phyloP scores from a whole-genome alignment of 2,113 vertebrate species.

The Addax nasomaculatus region DNA sequence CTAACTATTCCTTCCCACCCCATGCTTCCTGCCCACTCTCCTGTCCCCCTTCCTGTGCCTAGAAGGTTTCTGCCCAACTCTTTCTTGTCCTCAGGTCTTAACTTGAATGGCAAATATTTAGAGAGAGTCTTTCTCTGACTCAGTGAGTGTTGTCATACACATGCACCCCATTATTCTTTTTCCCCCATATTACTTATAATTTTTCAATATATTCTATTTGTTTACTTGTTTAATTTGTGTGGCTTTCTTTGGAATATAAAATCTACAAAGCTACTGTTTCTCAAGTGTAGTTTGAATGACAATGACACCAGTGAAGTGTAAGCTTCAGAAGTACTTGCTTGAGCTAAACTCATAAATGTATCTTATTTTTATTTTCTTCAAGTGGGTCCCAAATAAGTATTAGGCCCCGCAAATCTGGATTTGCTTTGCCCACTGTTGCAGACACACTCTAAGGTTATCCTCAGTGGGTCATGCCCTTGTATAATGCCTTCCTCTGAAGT shows the following conservation, averaged over 20 bases:
- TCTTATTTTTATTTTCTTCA: slow-evolving; percentile 10
- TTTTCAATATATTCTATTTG: neutral
- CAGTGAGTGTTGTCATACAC: neutral
- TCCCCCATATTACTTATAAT: neutral
- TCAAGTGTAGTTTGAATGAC: neutral
- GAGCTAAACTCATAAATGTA: neutral
- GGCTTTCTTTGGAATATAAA: neutral
- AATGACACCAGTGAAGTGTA: neutral
- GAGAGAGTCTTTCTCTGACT: neutral
- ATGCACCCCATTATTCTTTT: neutral
- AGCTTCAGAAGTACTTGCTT: neutral
- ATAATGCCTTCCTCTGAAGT: neutral
- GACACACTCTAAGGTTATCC: neutral
- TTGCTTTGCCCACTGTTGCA: neutral
- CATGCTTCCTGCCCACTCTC: neutral
- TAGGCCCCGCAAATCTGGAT: neutral
- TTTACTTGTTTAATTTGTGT: neutral
- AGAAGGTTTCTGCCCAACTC: neutral
- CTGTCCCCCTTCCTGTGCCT: neutral
- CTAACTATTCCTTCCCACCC: neutral
- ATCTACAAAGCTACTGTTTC: neutral
- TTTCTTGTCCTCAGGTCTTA: neutral
- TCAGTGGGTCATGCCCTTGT: neutral
- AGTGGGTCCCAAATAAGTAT: neutral
- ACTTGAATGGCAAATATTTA: neutral